Evolutionary conservation across 2,113 vertebrate species (phyloP), one percentile per base, ranked within the genome.

Genomic region (Mastomys coucha): DNA sequence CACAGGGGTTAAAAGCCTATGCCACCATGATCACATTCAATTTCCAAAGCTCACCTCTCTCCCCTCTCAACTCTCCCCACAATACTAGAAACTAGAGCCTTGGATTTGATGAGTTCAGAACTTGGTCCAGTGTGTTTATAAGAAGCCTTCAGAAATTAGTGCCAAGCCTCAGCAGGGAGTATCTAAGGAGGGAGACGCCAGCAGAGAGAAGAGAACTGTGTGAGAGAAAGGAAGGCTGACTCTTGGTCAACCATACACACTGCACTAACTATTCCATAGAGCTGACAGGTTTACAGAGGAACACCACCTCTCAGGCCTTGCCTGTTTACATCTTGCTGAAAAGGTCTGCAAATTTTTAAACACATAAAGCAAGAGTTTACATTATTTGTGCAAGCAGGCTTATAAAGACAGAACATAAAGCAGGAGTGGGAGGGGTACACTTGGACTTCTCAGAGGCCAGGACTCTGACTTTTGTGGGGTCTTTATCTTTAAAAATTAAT

Each of bases 301-400:
- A 87, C 80, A 75, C 39, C 56, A 51, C 84, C 45, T 51, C 42
- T 78, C 81, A 16, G 60, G 56, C 49, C 90, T 76, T 31, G 28
- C 36, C 73, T 89, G 58, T 85, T 97, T 95, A 94, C n/a, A 84
- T 92, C 94, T 56, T 90, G 56, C 70, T 87, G 63, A 93, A 77
- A 96, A 94, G 63, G 94, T 70, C 78, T 76, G 16, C 80, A 88
- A 88, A 67, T 36, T 65, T 95, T 91, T 91, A 96, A 93, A 96
- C 39, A 86, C 26, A 42, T 73, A 75, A 95, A 96, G 85, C 69
- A 82, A 94, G 73, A 88, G 88, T 85, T 97, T 91, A 88, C 31
- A 67, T 96, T 88, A 92, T 85, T 91, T 86, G 77, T 70, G 49
- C 86, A 93, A 87, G 75, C 42, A n/a, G 42, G 73, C 24, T 36